These are phyloP conservation scores for Carettochelys insculpta DNA, from an alignment of 2,113 vertebrate species.

Conservation along the genomic window DNA sequence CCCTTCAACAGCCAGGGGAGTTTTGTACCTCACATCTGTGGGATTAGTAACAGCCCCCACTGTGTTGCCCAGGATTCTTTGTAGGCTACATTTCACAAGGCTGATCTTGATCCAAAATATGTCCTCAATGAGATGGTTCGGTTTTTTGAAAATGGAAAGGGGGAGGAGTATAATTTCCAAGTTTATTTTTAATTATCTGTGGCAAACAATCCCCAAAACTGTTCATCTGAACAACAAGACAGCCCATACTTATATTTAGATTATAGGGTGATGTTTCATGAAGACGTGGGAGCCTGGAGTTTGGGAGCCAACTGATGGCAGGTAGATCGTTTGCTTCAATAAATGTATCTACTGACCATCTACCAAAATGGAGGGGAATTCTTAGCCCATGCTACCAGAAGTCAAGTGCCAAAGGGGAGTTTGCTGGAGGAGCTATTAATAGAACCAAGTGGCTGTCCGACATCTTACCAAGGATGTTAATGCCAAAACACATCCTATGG, in stretches of 20 bases:
- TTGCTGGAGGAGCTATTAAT: neutral
- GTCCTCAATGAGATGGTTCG: neutral
- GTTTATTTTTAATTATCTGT: neutral
- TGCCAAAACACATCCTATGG: neutral
- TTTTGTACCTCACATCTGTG: fast-evolving
- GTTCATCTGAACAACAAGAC: neutral
- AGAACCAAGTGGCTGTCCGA: neutral
- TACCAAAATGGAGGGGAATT: neutral
- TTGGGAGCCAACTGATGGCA: neutral
- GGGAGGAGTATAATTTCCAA: neutral
- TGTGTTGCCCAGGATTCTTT: neutral
- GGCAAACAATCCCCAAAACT: neutral
- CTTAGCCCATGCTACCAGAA: neutral
- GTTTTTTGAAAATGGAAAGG: neutral
- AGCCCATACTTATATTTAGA: neutral
- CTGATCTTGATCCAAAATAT: neutral
- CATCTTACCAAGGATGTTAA: neutral
- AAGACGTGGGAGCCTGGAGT: neutral
- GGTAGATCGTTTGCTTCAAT: neutral
- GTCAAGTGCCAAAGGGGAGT: neutral
- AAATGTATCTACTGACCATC: neutral
- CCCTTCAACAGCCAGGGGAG: neutral
- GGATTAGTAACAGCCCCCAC: neutral
- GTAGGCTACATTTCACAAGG: fast-evolving
- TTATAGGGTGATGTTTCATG: neutral